Base-by-base conservation (phyloP, 2,113 vertebrate genomes). In the Myxocyprinus asiaticus region DNA sequence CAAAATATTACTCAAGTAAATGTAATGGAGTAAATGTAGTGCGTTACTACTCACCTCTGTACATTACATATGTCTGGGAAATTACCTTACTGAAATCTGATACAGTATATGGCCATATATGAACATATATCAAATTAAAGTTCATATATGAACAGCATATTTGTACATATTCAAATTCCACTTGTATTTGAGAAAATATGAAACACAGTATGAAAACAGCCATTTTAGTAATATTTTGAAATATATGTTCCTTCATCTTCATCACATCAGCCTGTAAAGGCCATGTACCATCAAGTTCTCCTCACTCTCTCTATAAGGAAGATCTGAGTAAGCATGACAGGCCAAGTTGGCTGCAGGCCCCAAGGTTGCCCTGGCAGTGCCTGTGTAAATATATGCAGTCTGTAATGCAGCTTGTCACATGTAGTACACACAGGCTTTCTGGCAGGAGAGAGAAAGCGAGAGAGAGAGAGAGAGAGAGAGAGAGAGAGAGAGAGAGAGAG, bases 401-500 rank as follows among this genome's bases (percentile, higher is more conserved):
- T 83, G 84, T 92, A 91, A 92, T 91, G 86, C 48, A 84, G 88
- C 87, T 85, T 92, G 92, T 93, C 92, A 93, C 87, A 91, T 92
- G 88, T 90, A 88, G 89, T 89, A 90, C 88, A 90, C 87, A 87
- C 87, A 86, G 85, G 76, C 90, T 88, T 84, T 83, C 81, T 80
- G 83, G 88, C 84, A 78, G 88, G 88, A 72, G 84, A 84, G 86
- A 76, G 43, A 17, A 15, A 4, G 47, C 59, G 65, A 78, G 42
- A 67, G 22, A 33, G 3, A 3, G 3, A 33, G 22, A 33, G 22
- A 33, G 3, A 33, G 22, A 33, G 22, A 33, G 22, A 71, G 58
- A 72, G 61, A 74, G 68, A 67, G 56, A 45, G 47, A 63, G 66
- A 66, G 82, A 76, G 47, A 51, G n/a, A 68, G 33, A 51, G 69